A percentile compares a stretch with the other conserved stretches of the same genome.
phyloP scores from a whole-genome alignment of 2,797 vertebrate species.

The Betta splendens region DNA sequence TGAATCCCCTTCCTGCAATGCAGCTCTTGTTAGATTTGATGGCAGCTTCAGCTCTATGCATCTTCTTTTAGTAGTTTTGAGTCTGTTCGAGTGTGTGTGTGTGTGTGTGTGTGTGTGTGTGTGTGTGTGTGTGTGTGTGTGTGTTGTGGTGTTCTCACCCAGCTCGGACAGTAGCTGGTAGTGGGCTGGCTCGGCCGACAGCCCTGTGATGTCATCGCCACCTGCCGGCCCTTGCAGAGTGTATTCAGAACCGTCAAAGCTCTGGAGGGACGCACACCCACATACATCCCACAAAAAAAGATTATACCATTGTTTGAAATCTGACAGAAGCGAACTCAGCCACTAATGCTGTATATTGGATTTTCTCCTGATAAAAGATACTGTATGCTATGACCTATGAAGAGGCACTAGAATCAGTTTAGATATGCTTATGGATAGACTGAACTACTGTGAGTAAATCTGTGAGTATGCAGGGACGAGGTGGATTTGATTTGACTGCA shows the following conservation, averaged over 20 bases:
- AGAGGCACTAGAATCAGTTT: too few relatives aligned
- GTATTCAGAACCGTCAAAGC: conserved; percentile 82
- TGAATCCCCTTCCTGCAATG: conserved; percentile 88
- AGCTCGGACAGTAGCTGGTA: conserved; percentile 95
- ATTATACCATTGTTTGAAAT: background rate
- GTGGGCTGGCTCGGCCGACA: conserved; percentile 85
- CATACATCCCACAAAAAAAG: background rate
- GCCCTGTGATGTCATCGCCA: conserved; percentile 81
- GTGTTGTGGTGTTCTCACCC: conserved; percentile 79
- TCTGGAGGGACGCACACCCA: conserved; percentile 69
- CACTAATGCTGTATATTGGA: too few relatives aligned
- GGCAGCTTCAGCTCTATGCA: too few relatives aligned
- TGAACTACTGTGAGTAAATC: background rate
- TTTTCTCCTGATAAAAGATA: too few relatives aligned
- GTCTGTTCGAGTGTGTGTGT: too few relatives aligned
- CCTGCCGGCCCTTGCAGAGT: conserved; percentile 78
- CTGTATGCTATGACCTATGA: too few relatives aligned
- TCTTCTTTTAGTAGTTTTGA: too few relatives aligned
- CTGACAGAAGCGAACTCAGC: background rate
- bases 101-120: too few relatives aligned
- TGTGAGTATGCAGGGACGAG: background rate
- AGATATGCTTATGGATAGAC: background rate
- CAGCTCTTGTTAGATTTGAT: background rate
- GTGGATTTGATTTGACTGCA: background rate
- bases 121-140: too few relatives aligned